Evolutionary conservation across 2,888 invertebrate genomes (phyloP).

Genomic region (Antheraea assamensis): DNA sequence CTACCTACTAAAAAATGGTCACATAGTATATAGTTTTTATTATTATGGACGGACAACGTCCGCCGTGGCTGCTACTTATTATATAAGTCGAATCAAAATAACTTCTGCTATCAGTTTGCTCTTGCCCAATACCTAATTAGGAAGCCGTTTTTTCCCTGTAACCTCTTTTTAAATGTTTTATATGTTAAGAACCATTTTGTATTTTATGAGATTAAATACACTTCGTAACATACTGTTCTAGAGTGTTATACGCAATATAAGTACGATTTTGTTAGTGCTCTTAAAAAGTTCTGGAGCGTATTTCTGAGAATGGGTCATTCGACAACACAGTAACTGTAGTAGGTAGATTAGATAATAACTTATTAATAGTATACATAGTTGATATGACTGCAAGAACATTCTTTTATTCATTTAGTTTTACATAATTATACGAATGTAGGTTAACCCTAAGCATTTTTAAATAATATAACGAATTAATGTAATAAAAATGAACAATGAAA

Average conservation of each 20-base stretch:
- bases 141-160: no score
- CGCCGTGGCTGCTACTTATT: no score
- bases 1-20: no score
- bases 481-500: no score
- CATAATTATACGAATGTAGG: neutral
- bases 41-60: no score
- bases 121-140: no score
- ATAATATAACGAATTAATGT: no score
- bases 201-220: neutral
- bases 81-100: no score
- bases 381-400: neutral
- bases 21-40: no score
- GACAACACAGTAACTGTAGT: neutral
- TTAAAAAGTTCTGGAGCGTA: constrained; percentile 1
- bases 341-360: neutral
- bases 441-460: neutral
- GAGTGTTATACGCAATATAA: neutral
- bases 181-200: no score
- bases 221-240: neutral
- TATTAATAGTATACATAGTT: neutral
- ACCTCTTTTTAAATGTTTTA: no score
- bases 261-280: neutral
- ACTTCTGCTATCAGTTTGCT: no score
- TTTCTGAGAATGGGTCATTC: neutral
- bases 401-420: neutral